Evolutionary conservation across 2,888 invertebrate species (phyloP).

Genomic region (Eudemis profundana): DNA sequence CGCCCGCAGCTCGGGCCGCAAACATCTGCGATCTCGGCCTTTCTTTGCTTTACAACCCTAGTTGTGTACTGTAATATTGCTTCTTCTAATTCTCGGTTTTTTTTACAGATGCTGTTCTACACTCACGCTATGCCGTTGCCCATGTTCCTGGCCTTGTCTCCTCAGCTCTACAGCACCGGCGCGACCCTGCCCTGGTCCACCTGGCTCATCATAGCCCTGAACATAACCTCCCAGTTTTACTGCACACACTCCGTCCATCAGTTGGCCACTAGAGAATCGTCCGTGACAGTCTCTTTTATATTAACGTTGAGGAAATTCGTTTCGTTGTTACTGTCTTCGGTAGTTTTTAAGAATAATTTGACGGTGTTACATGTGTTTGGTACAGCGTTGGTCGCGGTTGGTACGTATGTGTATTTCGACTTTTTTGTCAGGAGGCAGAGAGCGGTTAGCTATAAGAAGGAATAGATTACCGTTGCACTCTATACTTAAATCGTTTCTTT

Average conservation of each 20-base stretch:
- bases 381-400: conserved; percentile 67
- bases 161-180: conserved; percentile 61
- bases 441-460: conserved; percentile 65
- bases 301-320: conserved; percentile 75
- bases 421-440: conserved; percentile 66
- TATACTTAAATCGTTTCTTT: no score
- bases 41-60: no score
- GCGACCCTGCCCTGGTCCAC: conserved; percentile 55
- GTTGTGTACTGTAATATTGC: no score
- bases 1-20: no score
- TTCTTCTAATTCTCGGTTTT: conserved; percentile 19
- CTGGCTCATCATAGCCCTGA: conserved; percentile 66
- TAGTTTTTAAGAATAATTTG: conserved; percentile 77
- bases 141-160: conserved; percentile 66
- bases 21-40: no score
- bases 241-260: conserved; percentile 75
- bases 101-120: conserved; percentile 79
- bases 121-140: conserved; percentile 73
- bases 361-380: conserved; percentile 71
- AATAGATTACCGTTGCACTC: no score
- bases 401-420: conserved; percentile 77
- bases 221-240: conserved; percentile 70
- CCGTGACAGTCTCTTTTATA: conserved; percentile 77
- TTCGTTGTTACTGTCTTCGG: conserved; percentile 71
- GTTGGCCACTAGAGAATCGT: conserved; percentile 72